Evolutionary conservation across 2,888 invertebrate genomes (phyloP), one percentile per base, ranked within the genome.

Genomic region (Ophonus ardosiacus): DNA sequence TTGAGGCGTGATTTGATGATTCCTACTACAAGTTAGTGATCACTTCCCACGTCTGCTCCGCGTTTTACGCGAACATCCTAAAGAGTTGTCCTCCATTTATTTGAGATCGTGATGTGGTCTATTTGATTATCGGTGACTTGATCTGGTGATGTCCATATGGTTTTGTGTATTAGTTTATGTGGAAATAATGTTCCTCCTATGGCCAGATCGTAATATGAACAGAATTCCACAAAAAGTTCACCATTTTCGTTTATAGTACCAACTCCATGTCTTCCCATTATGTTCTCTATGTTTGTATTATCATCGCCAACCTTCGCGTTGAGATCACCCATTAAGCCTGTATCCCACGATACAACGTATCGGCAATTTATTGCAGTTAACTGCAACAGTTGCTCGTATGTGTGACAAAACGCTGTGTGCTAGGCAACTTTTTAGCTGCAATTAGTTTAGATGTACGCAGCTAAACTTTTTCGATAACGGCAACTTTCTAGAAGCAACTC

Each of bases 21-120:
- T n/a, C n/a, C 68, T 1, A 68, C 1, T 38, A 68, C 7, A 15
- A 68, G 68, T 38, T 68, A 38, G 68, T 38, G 68, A 8, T 68
- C 68, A 15, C 68, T 68, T 31, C 40, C 68, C 38, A 68, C 68
- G 15, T 68, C 68, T 68, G 68, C 68, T 15, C 68, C 68, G 31
- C 68, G 31, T 68, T 68, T 68, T 7, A 24, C 24, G 6, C 63
- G 18, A 24, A 63, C 56, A 13, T 57, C 56, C 13, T 4, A 13
- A 4, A 57, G 15, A 6, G 56, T 7, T 57, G 13, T 63, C n/a
- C 63, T 63, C 63, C 63, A 63, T 63, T 63, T 63, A 7, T 24
- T 63, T 5, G 63, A 63, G 18, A 63, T 63, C 7, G 21, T 24
- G 10, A 63, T 68, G 38, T 68, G 68, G 40, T 68, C 68, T 38